Conservation (phyloP, 2,888 invertebrate genomes). For the Limulus polyphemus region DNA sequence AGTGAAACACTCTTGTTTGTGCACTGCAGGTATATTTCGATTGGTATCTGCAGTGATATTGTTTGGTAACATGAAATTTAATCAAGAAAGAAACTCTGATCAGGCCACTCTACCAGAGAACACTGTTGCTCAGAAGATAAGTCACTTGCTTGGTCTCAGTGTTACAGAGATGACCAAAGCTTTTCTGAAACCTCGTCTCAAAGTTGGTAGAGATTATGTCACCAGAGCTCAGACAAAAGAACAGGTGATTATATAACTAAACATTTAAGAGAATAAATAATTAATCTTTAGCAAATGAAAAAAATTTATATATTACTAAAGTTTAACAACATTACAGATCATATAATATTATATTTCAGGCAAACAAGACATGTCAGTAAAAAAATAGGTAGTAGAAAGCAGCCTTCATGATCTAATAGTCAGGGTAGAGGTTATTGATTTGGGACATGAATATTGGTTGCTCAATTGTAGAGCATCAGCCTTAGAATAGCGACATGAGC, state of each 20-base stretch:
- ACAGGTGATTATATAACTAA: conserved; percentile 42
- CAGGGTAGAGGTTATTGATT: too few species aligned
- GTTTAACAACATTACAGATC: too few species aligned
- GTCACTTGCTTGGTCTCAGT: conserved; percentile 78
- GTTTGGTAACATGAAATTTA: conserved; percentile 98
- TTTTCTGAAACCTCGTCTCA: conserved; percentile 91
- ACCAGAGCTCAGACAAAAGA: conserved; percentile 99
- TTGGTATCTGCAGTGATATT: conserved; percentile 90
- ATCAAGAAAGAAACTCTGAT: conserved; percentile 94
- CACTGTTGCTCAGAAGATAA: conserved; percentile 96
- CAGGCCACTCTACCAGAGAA: conserved; percentile 98
- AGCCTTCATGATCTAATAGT: too few species aligned
- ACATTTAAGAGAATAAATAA: too few species aligned
- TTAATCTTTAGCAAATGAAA: too few species aligned
- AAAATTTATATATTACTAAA: too few species aligned
- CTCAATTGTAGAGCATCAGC: too few species aligned
- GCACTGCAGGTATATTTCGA: conserved; percentile 65
- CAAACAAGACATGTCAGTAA: too few species aligned
- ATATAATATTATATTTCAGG: too few species aligned
- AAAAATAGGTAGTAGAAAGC: too few species aligned
- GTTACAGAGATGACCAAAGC: conserved; percentile 98
- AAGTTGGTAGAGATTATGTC: conserved; percentile 97
- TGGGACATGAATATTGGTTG: too few species aligned
- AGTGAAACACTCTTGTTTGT: background rate
- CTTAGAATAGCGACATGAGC: too few species aligned